Evolutionary conservation across 2,113 vertebrate species (phyloP), one percentile per base, ranked within the genome.

Genomic region (Bufo bufo): DNA sequence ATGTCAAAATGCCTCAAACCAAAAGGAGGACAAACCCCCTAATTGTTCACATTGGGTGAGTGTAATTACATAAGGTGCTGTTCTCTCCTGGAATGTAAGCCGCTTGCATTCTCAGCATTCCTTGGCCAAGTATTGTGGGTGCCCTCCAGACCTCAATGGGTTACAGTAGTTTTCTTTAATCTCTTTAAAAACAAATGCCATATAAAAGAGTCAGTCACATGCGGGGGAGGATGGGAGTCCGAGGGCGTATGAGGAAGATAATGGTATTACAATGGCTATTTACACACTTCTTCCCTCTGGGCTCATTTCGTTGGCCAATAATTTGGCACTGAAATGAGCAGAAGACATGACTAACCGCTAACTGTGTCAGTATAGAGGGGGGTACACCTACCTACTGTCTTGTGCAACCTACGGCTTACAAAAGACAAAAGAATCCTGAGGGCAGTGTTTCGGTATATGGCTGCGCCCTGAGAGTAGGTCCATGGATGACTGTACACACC

Each of bases 61-160:
- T 58, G 63, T 66, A 71, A 87, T 87, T 81, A 65, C 85, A 80
- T 71, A 71, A 87, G 77, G 77, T 87, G 85, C 63, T 85, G 72
- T 85, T 85, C 84, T 85, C 33, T 77, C 33, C 43, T 81, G 85
- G 85, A 87, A 87, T 87, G 85, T 80, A 80, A 69, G 20, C 56
- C 17, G 63, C 50, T 81, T 4, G 17, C 85, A 87, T 87, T 87
- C 75, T 69, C 50, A 14, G 11, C 77, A 87, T 87, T 71, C 77
- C 17, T 33, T 14, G 43, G 5, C n/a, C 3, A 86, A 78, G 56
- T n/a, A 71, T 47, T 80, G 77, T 81, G 85, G 77, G 54, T 77
- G 20, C 72, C 54, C 56, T 85, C 72, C 56, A 75, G 84, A 56
- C 85, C 61, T 87, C 77, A 87, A 87, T 87, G 85, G 77, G 85